A percentile compares a stretch with the other conserved stretches of the same genome.
phyloP scores from a whole-genome alignment of 2,888 invertebrate species.

The Stenodema calcarata region DNA sequence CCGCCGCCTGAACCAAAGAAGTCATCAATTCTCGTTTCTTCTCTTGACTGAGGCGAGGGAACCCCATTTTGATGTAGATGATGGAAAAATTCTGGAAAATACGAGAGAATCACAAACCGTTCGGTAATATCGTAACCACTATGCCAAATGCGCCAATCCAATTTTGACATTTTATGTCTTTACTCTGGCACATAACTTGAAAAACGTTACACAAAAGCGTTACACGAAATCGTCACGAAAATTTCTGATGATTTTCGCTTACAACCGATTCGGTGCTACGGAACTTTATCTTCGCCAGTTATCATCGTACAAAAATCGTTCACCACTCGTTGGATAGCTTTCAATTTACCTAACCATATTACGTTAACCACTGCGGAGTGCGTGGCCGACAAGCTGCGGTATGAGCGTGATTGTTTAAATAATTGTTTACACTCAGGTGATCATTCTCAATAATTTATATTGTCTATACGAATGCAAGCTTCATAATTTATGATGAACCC shows the following conservation, averaged over 20 bases:
- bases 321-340: background rate
- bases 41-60: constrained; percentile 77
- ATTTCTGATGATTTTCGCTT: no score
- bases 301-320: background rate
- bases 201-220: no score
- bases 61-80: constrained; percentile 92
- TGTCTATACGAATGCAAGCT: no score
- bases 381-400: no score
- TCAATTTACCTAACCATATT: background rate
- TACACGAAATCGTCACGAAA: background rate
- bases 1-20: constrained; percentile 75
- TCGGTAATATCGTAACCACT: no score
- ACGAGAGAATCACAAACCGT: constrained; percentile 53
- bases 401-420: no score
- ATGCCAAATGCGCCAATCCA: no score
- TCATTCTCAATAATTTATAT: no score
- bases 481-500: no score
- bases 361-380: background rate
- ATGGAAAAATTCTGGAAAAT: constrained; percentile 86
- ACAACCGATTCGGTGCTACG: background rate
- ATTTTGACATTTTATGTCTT: no score
- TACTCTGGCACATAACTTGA: no score
- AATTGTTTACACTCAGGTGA: no score
- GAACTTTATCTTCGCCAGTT: background rate
- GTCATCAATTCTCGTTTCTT: constrained; percentile 80